Evolutionary conservation across 2,888 invertebrate species (phyloP).

Genomic region (Halocaridina rubra): DNA sequence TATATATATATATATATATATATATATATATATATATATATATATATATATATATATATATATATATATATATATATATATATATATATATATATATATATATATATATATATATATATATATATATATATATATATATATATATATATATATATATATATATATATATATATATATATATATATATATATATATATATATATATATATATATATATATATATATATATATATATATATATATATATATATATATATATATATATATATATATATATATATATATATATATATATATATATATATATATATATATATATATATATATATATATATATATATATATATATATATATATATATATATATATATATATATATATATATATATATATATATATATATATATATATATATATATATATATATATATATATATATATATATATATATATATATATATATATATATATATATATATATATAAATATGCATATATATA

Average conservation of each 20-base stretch:
- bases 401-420: background rate
- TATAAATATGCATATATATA: background rate
- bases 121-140: conserved; percentile 22
- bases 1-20: conserved; percentile 14
- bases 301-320: background rate
- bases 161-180: background rate
- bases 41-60: background rate
- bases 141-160: background rate
- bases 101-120: conserved; percentile 36
- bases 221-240: conserved; percentile 12
- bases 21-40: background rate
- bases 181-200: background rate
- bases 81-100: conserved; percentile 34
- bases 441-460: background rate
- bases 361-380: background rate
- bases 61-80: conserved; percentile 7
- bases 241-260: conserved; percentile 9
- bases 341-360: background rate
- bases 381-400: background rate
- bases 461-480: background rate
- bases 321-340: background rate
- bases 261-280: background rate
- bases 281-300: background rate
- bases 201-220: conserved; percentile 1
- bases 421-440: background rate